phyloP scores from a whole-genome alignment of 2,888 invertebrate species.

The Capitulum mitella region DNA sequence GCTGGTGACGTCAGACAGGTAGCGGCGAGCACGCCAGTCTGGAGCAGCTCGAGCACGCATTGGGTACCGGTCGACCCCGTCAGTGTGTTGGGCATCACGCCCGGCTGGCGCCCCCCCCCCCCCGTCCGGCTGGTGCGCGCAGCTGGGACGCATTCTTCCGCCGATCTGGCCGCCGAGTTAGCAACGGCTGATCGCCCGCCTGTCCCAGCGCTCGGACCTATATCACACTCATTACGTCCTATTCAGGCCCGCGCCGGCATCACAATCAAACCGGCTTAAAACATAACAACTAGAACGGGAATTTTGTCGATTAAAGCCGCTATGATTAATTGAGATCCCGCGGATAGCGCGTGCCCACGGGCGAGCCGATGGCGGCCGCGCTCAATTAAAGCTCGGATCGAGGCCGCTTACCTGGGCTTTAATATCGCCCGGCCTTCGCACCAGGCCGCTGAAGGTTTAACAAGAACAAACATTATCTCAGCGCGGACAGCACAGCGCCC shows the following conservation, averaged over 20 bases:
- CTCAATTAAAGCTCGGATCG: background rate
- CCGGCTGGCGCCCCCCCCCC: background rate
- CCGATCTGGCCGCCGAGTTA: background rate
- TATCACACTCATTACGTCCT: background rate
- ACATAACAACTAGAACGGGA: slow-evolving; percentile 13
- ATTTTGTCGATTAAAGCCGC: slow-evolving; percentile 1
- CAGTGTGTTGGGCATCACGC: too few species aligned
- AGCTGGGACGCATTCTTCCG: background rate
- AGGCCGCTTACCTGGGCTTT: background rate
- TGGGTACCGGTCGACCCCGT: too few species aligned
- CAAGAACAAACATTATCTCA: background rate
- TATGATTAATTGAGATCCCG: slow-evolving; percentile 9
- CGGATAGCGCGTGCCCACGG: background rate
- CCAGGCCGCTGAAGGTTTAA: background rate
- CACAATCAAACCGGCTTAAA: slow-evolving; percentile 18
- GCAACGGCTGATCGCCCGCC: background rate
- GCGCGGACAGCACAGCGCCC: background rate
- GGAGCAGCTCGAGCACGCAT: too few species aligned
- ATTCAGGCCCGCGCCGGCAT: background rate
- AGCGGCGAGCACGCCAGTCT: too few species aligned
- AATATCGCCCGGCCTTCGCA: background rate
- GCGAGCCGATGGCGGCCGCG: background rate
- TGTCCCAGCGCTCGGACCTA: background rate
- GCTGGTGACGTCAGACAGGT: too few species aligned
- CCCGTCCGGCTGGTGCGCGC: too few species aligned